These are phyloP conservation scores for Zele albiditarsus DNA, from an alignment of 2,888 invertebrate species.

Conservation along the genomic window DNA sequence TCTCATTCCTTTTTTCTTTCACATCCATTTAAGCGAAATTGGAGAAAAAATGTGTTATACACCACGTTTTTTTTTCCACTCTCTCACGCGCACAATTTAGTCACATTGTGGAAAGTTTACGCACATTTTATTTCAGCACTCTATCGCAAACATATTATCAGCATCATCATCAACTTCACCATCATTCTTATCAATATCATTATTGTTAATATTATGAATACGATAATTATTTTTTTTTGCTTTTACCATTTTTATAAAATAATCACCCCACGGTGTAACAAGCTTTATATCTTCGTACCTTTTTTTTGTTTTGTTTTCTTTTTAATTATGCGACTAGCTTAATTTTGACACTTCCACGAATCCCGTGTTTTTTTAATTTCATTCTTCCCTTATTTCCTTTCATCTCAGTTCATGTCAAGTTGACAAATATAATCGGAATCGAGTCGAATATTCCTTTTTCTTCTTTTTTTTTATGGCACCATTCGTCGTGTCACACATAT, in stretches of 20 bases:
- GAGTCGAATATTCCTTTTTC: not conserved
- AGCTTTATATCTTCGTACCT: constrained; percentile 56
- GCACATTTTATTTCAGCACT: constrained; percentile 35
- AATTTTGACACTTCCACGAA: constrained; percentile 66
- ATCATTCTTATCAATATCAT: not conserved
- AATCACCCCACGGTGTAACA: constrained; percentile 58
- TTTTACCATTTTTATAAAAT: constrained; percentile 53
- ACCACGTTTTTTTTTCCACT: not conserved
- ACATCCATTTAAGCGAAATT: not conserved
- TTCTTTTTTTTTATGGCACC: constrained; percentile 31
- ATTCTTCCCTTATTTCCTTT: not conserved
- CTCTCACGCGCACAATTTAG: not conserved
- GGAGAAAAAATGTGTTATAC: not conserved
- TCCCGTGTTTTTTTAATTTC: constrained; percentile 43
- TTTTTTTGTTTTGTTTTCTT: not conserved
- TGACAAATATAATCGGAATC: not conserved
- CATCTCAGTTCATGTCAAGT: not conserved
- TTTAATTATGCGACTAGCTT: constrained; percentile 67
- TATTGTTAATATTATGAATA: constrained; percentile 28
- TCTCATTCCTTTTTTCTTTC: not conserved
- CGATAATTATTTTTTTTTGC: constrained; percentile 39
- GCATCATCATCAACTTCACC: not conserved
- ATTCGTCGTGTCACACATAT: not conserved
- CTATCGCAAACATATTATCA: constrained; percentile 33
- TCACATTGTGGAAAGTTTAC: not conserved